A percentile compares a stretch with the other conserved stretches of the same genome.
Evolutionary conservation across 2,797 vertebrate species (phyloP).

Genomic region (Lepus oiostolus): DNA sequence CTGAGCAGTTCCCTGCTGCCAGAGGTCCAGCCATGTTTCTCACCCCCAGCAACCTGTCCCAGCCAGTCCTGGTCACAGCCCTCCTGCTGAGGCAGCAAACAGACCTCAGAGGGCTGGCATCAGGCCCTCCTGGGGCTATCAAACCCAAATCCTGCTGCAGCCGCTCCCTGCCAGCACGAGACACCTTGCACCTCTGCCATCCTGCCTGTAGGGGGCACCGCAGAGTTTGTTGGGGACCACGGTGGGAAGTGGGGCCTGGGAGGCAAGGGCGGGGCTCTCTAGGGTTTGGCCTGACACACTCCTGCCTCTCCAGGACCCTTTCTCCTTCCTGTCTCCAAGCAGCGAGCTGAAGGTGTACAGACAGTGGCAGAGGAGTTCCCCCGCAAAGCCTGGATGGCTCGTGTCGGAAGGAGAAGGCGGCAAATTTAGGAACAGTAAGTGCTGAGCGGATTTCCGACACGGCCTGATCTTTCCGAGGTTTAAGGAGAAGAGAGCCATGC

Average conservation of each 20-base stretch:
- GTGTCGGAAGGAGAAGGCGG: background rate
- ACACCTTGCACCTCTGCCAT: too few relatives aligned
- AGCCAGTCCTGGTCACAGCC: background rate
- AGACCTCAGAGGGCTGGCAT: background rate
- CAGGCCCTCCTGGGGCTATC: background rate
- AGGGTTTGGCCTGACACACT: too few relatives aligned
- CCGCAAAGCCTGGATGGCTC: background rate
- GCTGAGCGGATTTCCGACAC: background rate
- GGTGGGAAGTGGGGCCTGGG: too few relatives aligned
- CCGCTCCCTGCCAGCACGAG: background rate
- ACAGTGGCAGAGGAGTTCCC: background rate
- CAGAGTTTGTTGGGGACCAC: too few relatives aligned
- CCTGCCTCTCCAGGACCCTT: too few relatives aligned
- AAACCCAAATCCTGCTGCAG: background rate
- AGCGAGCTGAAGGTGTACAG: background rate
- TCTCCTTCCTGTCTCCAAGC: background rate
- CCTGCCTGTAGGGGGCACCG: too few relatives aligned
- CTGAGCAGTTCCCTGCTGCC: background rate
- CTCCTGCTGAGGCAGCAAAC: background rate
- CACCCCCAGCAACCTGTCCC: background rate
- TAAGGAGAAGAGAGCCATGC: background rate
- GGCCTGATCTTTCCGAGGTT: background rate
- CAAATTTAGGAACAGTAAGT: background rate
- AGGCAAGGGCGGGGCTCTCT: too few relatives aligned
- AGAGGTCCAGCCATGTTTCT: background rate